Base-by-base conservation (phyloP, 2,797 vertebrate genomes). In the Arnoldichthys spilopterus region DNA sequence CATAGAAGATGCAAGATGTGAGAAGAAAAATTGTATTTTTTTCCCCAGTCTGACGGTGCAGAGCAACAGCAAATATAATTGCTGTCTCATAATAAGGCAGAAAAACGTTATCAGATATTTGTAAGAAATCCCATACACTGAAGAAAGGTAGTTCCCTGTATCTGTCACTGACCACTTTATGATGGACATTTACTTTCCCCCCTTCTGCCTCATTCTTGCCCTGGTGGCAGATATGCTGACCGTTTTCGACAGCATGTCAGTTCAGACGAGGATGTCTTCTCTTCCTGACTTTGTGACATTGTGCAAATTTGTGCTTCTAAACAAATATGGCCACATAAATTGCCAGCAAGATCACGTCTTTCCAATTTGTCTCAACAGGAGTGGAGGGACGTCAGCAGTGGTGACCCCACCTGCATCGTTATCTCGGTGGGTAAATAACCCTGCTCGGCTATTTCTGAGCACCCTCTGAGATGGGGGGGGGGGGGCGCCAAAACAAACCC, bases 341-440 rank as follows among this genome's bases (percentile, higher is more conserved):
- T 70, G 59, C 43, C 34, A 4, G 20, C 40, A n/a, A 56, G 58
- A 83, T 72, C 82, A 75, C 70, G 58, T 68, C 51, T 49, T 66
- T 34, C 74, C 79, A 85, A 83, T 83, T 85, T 83, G 84, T 85
- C 70, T 82, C 47, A 66, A 82, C 84, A 79, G 84, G 77, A 83
- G 73, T 45, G 32, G 49, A 61, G 26, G 64, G 69, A 79, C 76
- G 58, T 70, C 72, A 79, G 59, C 13, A 59, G 83, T 49, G 32
- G 56, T 79, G 76, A 79, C 78, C 83, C 81, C 40, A 72, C 62
- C 69, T 72, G 72, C 82, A 82, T 85, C 84, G 77, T 85, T 85
- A 83, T 85, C 80, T 74, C 82, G 49, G 56, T 73, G 34, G 47
- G 74, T 81, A 81, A 81, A 83, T 81, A 78, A 81, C 49, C 76